Conservation (phyloP, 2,113 vertebrate species). For the Poicephalus meyeri region DNA sequence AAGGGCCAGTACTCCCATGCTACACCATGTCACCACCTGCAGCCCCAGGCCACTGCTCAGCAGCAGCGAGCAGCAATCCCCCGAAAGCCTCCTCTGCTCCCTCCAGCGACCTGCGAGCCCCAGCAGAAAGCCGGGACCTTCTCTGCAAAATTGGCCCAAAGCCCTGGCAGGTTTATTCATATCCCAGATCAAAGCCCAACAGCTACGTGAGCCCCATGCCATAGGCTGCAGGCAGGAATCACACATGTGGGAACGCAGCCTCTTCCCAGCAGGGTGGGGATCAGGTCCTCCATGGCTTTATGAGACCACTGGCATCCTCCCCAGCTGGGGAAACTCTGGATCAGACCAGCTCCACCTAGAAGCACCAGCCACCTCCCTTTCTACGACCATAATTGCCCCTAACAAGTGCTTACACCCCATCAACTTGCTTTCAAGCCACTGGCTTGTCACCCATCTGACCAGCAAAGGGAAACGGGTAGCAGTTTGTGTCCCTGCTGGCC, state of each 20-base stretch:
- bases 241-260: not conserved
- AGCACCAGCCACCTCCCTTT: not conserved
- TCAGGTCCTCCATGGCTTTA: not conserved
- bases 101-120: not conserved
- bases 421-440: not conserved
- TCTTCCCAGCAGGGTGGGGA: not conserved
- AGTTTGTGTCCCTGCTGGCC: not conserved
- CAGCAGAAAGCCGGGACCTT: not conserved
- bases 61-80: not conserved
- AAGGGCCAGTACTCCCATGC: not conserved
- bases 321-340: not conserved
- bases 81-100: not conserved
- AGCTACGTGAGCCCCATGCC: slow-evolving; percentile 20
- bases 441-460: not conserved
- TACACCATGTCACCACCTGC: not conserved
- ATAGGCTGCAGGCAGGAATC: not conserved
- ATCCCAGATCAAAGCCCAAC: slow-evolving; percentile 22
- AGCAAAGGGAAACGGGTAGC: not conserved
- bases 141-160: not conserved
- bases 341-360: not conserved
- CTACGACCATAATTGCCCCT: not conserved
- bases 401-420: not conserved
- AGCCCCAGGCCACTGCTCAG: not conserved
- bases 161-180: slow-evolving; percentile 9
- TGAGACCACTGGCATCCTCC: not conserved